Conservation (phyloP, 2,113 vertebrate genomes). For the Eira barbara region DNA sequence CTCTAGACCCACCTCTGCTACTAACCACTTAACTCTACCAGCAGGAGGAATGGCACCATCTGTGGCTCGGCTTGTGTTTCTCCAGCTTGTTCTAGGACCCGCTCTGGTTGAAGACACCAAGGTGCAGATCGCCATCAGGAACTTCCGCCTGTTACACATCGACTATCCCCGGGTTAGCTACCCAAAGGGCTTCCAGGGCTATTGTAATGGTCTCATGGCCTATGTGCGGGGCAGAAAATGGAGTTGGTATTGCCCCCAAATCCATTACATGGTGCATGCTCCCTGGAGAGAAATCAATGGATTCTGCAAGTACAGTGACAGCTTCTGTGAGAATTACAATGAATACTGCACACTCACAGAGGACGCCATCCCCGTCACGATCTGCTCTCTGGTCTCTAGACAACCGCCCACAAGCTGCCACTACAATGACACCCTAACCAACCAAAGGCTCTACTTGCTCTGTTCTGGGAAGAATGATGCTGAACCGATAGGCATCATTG, state of each 20-base stretch:
- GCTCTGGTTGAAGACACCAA: not conserved
- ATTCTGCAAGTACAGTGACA: slow-evolving; percentile 36
- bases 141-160: not conserved
- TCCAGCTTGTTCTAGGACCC: slow-evolving; percentile 36
- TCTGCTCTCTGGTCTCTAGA: not conserved
- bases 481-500: slow-evolving; percentile 49
- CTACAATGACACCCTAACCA: slow-evolving; percentile 16
- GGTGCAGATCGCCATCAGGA: not conserved
- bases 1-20: not conserved
- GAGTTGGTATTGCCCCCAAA: slow-evolving; percentile 30
- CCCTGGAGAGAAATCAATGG: not conserved
- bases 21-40: slow-evolving; percentile 8
- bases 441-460: slow-evolving; percentile 56
- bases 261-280: slow-evolving; percentile 61
- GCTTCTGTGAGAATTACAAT: slow-evolving; percentile 66
- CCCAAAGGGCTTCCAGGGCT: not conserved
- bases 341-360: slow-evolving; percentile 59
- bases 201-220: slow-evolving; percentile 69
- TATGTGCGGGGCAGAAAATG: slow-evolving; percentile 37
- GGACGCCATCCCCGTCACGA: not conserved
- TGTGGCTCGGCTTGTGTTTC: slow-evolving; percentile 11
- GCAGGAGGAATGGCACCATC: slow-evolving; percentile 53
- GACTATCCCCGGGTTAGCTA: slow-evolving; percentile 50
- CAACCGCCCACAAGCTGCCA: slow-evolving; percentile 40
- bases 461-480: slow-evolving; percentile 58